These are phyloP conservation scores for Zingel zingel DNA, from an alignment of 2,113 vertebrate species.

Conservation along the genomic window DNA sequence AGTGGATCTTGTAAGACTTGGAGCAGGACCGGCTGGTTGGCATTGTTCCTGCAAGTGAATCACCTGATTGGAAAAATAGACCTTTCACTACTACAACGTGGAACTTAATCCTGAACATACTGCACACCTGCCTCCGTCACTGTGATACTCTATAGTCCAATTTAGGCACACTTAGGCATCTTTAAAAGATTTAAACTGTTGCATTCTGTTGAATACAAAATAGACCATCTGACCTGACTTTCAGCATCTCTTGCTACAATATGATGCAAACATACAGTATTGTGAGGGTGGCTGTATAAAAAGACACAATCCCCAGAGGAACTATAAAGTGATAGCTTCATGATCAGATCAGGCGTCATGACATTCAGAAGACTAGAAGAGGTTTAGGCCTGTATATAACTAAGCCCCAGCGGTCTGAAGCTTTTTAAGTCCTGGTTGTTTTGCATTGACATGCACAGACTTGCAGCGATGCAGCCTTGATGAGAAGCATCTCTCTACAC, in stretches of 20 bases:
- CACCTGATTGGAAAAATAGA: constrained; percentile 56
- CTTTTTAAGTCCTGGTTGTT: constrained; percentile 63
- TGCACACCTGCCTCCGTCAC: constrained; percentile 14
- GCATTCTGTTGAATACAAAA: background rate
- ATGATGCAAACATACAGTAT: constrained; percentile 17
- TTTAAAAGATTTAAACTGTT: background rate
- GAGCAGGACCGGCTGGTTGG: constrained; percentile 8
- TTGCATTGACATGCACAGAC: constrained; percentile 70
- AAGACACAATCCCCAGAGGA: constrained; percentile 15
- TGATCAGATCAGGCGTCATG: constrained; percentile 22
- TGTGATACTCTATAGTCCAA: constrained; percentile 5
- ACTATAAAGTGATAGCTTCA: background rate
- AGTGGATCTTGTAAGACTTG: constrained; percentile 6
- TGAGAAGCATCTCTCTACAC: constrained; percentile 70
- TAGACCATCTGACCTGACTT: background rate
- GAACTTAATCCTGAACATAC: constrained; percentile 26
- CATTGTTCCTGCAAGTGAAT: constrained; percentile 35
- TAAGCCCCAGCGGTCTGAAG: constrained; percentile 39
- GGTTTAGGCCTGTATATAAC: constrained; percentile 52
- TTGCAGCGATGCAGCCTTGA: constrained; percentile 55
- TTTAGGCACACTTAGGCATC: background rate
- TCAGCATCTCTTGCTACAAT: background rate
- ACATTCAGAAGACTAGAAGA: constrained; percentile 13
- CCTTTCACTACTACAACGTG: constrained; percentile 28
- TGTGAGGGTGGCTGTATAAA: constrained; percentile 23